These are phyloP conservation scores for Pteropus rufus DNA, from an alignment of 2,797 vertebrate genomes.

Conservation along the genomic window DNA sequence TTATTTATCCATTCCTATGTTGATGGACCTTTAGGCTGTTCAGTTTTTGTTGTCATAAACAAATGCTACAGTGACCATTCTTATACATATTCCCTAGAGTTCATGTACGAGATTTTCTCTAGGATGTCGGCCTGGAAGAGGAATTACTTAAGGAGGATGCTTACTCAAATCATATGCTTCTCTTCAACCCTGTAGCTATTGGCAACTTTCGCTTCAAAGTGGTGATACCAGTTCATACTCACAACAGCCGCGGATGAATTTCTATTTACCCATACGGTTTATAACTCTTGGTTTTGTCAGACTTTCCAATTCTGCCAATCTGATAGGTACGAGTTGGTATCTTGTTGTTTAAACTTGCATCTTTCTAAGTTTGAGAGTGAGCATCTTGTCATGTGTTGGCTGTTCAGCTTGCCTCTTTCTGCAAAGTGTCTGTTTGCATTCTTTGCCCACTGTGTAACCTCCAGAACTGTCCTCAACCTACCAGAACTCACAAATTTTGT, in stretches of 20 bases:
- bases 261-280: background rate
- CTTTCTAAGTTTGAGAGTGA: background rate
- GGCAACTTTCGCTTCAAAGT: background rate
- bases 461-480: background rate
- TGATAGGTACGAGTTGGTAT: background rate
- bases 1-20: background rate
- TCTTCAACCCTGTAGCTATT: background rate
- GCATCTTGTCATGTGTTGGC: background rate
- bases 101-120: background rate
- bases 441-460: background rate
- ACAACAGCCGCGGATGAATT: background rate
- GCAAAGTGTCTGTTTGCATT: background rate
- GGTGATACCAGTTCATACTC: too few relatives aligned
- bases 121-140: background rate
- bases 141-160: background rate
- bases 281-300: background rate
- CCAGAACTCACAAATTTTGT: background rate
- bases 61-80: background rate
- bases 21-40: background rate
- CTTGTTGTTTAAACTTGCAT: background rate
- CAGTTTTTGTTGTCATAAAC: background rate
- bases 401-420: background rate
- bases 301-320: background rate
- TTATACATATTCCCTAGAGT: background rate
- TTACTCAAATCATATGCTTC: background rate